Evolutionary conservation across 2,113 vertebrate genomes (phyloP).

Genomic region (Tenrec ecaudatus): DNA sequence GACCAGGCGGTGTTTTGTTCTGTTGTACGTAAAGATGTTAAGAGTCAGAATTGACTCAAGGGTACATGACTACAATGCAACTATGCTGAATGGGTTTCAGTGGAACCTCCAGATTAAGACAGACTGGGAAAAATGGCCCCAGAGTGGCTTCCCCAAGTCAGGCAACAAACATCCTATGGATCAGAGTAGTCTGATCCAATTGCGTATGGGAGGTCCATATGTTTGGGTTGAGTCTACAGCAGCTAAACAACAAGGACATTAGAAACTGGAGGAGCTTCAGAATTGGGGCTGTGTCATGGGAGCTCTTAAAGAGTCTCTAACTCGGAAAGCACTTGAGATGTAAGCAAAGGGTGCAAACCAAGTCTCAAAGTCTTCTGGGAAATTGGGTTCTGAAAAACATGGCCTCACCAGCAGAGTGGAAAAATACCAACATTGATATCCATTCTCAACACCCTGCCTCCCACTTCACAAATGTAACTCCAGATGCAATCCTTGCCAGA

Average conservation of each 20-base stretch:
- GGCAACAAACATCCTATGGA: not conserved
- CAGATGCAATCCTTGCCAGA: conserved; percentile 4
- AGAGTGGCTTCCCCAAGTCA: not conserved
- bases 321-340: not conserved
- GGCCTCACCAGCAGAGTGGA: not conserved
- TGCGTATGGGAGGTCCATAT: not conserved
- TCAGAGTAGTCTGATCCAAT: not conserved
- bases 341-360: not conserved
- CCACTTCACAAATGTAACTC: conserved; percentile 51
- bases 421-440: conserved; percentile 45
- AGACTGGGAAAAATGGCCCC: not conserved
- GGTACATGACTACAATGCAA: not conserved
- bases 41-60: not conserved
- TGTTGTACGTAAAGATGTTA: no score
- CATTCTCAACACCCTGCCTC: not conserved
- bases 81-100: not conserved
- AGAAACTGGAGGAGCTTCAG: conserved; percentile 45
- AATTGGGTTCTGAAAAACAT: conserved; percentile 20
- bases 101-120: not conserved
- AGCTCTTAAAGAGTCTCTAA: not conserved
- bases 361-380: not conserved
- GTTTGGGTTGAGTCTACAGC: not conserved
- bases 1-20: no score
- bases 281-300: not conserved
- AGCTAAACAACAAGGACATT: conserved; percentile 22